A percentile compares a stretch with the other conserved stretches of the same genome.
These are phyloP conservation scores for Antheraea yamamai DNA, from an alignment of 2,888 invertebrate species.

Conservation along the genomic window DNA sequence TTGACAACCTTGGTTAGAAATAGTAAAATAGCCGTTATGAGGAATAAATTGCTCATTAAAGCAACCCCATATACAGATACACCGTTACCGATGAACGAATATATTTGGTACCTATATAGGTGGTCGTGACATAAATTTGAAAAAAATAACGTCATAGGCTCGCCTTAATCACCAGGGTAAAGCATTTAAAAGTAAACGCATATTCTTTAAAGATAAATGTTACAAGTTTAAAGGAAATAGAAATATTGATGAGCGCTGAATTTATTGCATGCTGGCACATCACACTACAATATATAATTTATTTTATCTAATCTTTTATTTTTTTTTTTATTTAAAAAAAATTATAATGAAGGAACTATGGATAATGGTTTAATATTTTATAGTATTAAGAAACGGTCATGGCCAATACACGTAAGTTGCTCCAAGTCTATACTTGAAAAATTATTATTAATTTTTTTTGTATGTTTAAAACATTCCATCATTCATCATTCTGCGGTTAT, in stretches of 20 bases:
- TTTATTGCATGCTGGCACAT: background rate
- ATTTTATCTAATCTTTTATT: too few relatives aligned
- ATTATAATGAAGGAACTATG: too few relatives aligned
- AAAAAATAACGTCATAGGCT: background rate
- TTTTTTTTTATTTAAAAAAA: too few relatives aligned
- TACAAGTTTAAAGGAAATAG: background rate
- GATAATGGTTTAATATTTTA: too few relatives aligned
- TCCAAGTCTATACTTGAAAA: too few relatives aligned
- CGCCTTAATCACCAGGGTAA: too few relatives aligned
- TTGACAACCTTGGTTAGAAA: slow-evolving; percentile 61
- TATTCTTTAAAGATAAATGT: background rate
- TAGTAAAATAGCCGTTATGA: slow-evolving; percentile 67
- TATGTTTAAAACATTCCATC: too few relatives aligned
- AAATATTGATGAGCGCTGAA: background rate
- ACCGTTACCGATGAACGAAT: slow-evolving; percentile 51
- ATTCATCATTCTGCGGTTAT: too few relatives aligned
- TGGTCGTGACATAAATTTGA: background rate
- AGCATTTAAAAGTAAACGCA: background rate
- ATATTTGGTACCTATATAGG: slow-evolving; percentile 9
- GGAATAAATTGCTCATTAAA: slow-evolving; percentile 50
- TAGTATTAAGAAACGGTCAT: too few relatives aligned
- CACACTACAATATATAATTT: too few relatives aligned
- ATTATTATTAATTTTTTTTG: too few relatives aligned
- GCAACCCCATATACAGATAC: slow-evolving; percentile 46
- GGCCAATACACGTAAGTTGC: too few relatives aligned